These are phyloP conservation scores for Macrotrachela quadricornifera DNA, from an alignment of 1,140 invertebrate genomes.

Conservation along the genomic window DNA sequence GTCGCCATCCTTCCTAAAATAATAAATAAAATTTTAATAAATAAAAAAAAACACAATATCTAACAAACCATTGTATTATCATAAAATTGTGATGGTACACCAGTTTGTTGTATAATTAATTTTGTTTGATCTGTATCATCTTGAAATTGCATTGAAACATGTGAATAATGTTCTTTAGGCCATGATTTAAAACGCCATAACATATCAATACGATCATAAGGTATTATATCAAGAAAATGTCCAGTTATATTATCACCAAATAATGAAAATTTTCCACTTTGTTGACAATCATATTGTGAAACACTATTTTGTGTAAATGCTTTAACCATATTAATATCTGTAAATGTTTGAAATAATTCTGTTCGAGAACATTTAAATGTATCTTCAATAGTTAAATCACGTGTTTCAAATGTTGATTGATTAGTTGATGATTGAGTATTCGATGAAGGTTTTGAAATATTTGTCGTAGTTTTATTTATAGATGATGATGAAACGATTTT, in stretches of 20 bases:
- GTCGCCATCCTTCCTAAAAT: constrained; percentile 56
- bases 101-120: constrained; percentile 51
- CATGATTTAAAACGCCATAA: constrained; percentile 82
- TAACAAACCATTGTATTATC: constrained; percentile 39
- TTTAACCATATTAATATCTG: constrained; percentile 47
- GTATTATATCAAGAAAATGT: constrained; percentile 46
- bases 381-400: no score
- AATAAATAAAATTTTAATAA: no score
- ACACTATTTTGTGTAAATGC: constrained; percentile 44
- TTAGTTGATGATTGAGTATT: no score
- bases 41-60: no score
- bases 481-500: no score
- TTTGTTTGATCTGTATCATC: constrained; percentile 63
- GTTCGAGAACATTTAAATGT: no score
- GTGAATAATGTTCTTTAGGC: constrained; percentile 71
- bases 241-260: constrained; percentile 77
- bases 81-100: constrained; percentile 52
- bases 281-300: constrained; percentile 43
- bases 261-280: constrained; percentile 64
- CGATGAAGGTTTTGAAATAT: no score
- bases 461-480: no score
- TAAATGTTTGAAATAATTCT: background rate
- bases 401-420: no score
- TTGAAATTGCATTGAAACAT: constrained; percentile 57
- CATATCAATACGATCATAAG: constrained; percentile 63